A percentile compares a stretch with the other conserved stretches of the same genome.
Conservation (phyloP, 2,888 invertebrate species). For the Apamea sordens region DNA sequence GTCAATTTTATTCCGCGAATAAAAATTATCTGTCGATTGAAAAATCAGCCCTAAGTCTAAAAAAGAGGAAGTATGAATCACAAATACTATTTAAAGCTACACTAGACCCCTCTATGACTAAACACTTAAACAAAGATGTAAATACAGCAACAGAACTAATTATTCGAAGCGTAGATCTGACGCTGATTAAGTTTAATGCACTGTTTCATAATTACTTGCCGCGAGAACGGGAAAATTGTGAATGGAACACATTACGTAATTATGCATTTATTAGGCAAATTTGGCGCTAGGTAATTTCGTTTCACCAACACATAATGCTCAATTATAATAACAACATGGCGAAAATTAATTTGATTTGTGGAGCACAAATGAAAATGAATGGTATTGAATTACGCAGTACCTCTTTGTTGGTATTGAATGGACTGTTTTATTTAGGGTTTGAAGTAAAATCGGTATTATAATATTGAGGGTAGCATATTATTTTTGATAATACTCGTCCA, state of each 20-base stretch:
- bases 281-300: conserved; percentile 50
- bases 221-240: conserved; percentile 35
- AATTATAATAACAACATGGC: conserved; percentile 54
- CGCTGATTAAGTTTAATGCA: conserved; percentile 49
- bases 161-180: conserved; percentile 35
- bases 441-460: background rate
- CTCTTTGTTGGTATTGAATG: conserved; percentile 37
- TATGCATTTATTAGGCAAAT: conserved; percentile 59
- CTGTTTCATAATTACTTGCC: conserved; percentile 49
- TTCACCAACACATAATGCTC: conserved; percentile 48
- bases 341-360: conserved; percentile 54
- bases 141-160: conserved; percentile 19
- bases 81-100: background rate
- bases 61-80: background rate
- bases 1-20: too few relatives aligned
- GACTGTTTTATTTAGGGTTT: conserved; percentile 4
- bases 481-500: background rate
- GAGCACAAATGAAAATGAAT: conserved; percentile 36
- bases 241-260: conserved; percentile 52
- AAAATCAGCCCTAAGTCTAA: too few relatives aligned
- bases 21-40: too few relatives aligned
- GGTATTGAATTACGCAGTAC: conserved; percentile 30
- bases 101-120: background rate
- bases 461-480: background rate
- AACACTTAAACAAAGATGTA: background rate